phyloP scores from a whole-genome alignment of 1,140 invertebrate species.

The Belonocnema kinseyi region DNA sequence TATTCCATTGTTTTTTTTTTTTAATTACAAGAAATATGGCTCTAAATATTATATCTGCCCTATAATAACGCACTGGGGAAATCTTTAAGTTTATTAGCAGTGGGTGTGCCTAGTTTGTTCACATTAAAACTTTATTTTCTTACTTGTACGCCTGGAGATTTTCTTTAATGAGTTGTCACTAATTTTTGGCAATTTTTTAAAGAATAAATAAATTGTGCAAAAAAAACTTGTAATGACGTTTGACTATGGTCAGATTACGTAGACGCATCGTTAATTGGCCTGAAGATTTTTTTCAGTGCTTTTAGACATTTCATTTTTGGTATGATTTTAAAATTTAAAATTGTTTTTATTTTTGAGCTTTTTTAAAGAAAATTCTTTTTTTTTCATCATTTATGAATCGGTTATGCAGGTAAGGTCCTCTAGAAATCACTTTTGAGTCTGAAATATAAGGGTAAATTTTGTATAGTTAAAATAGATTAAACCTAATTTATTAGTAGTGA shows the following conservation, averaged over 20 bases:
- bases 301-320: background rate
- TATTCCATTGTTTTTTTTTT: constrained; percentile 28
- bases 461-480: too few relatives aligned
- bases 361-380: too few relatives aligned
- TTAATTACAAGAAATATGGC: background rate
- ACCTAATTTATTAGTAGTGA: too few relatives aligned
- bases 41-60: constrained; percentile 31
- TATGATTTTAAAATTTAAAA: background rate
- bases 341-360: background rate
- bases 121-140: background rate
- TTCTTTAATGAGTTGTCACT: background rate
- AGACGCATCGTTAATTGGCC: constrained; percentile 17
- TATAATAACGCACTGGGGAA: constrained; percentile 10
- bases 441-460: too few relatives aligned
- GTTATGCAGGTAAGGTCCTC: too few relatives aligned
- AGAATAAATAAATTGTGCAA: background rate
- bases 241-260: constrained; percentile 2
- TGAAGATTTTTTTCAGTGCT: constrained; percentile 22
- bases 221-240: background rate
- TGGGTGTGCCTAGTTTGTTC: constrained; percentile 1
- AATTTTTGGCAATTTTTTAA: background rate
- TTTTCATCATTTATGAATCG: too few relatives aligned
- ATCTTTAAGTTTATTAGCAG: constrained; percentile 31
- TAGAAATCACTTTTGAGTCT: too few relatives aligned
- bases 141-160: background rate